Percentiles rank a stretch among this genome's conserved stretches.
These are phyloP conservation scores for Megaceryle alcyon DNA, from an alignment of 2,797 vertebrate genomes.

Conservation along the genomic window DNA sequence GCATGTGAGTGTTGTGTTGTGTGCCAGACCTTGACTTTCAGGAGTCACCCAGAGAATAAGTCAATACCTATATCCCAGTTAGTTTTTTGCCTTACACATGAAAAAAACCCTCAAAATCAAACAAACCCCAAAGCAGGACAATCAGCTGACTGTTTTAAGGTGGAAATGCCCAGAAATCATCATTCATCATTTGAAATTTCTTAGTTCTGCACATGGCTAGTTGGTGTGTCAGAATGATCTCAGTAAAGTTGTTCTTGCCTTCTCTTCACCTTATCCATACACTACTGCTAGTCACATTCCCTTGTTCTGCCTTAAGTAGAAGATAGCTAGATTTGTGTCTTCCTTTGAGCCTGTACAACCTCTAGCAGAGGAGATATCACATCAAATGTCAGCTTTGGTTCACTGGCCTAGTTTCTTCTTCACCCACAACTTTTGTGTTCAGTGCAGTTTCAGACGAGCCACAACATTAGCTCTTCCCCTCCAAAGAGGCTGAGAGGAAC, in stretches of 20 bases:
- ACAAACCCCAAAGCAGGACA: not conserved
- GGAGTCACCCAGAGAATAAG: not conserved
- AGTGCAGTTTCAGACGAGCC: not conserved
- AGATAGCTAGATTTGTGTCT: not conserved
- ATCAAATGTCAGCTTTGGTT: not conserved
- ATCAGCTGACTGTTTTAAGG: not conserved
- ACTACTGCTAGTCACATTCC: not conserved
- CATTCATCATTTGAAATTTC: not conserved
- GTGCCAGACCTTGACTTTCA: not conserved
- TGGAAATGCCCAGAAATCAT: not conserved
- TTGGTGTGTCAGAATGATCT: not conserved
- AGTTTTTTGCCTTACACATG: not conserved
- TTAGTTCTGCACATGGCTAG: not conserved
- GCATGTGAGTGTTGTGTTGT: accelerated
- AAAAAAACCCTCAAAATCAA: not conserved
- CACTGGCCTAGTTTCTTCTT: not conserved
- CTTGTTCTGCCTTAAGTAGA: not conserved
- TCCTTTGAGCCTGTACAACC: not conserved
- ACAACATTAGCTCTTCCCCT: not conserved
- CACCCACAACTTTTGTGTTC: not conserved
- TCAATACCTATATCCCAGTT: not conserved
- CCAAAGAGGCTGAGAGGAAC: not conserved
- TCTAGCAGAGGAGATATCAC: not conserved
- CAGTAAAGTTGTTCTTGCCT: not conserved
- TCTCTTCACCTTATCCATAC: not conserved